Base-by-base conservation (phyloP, 2,888 invertebrate genomes). In the Taphrorychus bicolor region DNA sequence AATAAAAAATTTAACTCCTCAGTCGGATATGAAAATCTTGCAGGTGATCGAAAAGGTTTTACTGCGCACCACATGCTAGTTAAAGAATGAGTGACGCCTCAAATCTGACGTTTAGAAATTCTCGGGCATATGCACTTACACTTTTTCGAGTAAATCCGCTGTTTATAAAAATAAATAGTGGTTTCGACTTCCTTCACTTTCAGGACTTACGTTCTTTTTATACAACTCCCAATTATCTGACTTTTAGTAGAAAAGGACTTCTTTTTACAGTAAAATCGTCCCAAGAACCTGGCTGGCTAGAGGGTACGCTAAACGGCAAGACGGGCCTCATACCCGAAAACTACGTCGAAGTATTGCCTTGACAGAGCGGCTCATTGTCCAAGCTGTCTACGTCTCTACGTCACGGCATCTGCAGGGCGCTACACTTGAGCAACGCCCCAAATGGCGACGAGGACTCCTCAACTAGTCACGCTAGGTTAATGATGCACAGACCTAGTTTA, bases 221-320 rank as follows among this genome's bases (percentile, higher is more conserved):
- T n/a, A n/a, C n/a, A n/a, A n/a, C n/a, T n/a, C n/a, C n/a, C n/a
- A n/a, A n/a, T n/a, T n/a, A n/a, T n/a, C n/a, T n/a, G n/a, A n/a
- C n/a, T 32, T 32, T 32, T 7, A 32, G 7, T 32, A 32, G 11
- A 7, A 32, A 32, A 11, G 5, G 5, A 32, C 17, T 58, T 42
- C 2, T 21, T 58, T 64, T 84, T 85, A 57, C 83, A 95, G 95
- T 95, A 68, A 90, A 92, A 77, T 88, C 90, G 73, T 97, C 97
- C 19, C 90, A 93, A 79, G 98, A 98, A 84, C 97, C 97, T 17
- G 98, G 98, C 75, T 98, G 98, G 98, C 86, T 98, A 78, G 95
- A 97, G 82, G 98, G 98, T 72, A 92, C 93, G 59, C 85, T 98
- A 74, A 91, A 94, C 83, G 97, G 97, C 68, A 91, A 91, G 84